These are phyloP conservation scores for Rousettus leschenaultii DNA, from an alignment of 2,113 vertebrate species.

Conservation along the genomic window DNA sequence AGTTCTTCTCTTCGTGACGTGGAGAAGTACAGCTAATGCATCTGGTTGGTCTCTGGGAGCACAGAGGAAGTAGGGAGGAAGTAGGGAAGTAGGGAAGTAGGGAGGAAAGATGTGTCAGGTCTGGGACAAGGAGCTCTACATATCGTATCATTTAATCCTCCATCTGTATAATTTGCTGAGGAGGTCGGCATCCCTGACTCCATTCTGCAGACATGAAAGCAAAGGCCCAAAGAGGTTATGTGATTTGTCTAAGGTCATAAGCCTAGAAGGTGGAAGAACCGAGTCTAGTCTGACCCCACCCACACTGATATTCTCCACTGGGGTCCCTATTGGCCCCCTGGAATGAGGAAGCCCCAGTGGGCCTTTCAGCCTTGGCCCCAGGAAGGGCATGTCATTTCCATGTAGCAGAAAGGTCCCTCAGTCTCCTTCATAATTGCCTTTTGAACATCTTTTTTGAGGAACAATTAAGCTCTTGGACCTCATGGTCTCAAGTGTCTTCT, in stretches of 20 bases:
- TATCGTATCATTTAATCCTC: fast-evolving
- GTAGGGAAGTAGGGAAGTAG: too few relatives aligned
- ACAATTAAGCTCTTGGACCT: neutral
- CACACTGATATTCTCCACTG: too few relatives aligned
- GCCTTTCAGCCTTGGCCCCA: neutral
- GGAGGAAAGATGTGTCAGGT: neutral
- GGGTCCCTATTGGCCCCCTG: neutral
- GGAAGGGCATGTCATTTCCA: neutral
- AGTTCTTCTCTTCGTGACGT: neutral
- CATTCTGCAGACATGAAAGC: neutral
- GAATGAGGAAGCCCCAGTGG: neutral
- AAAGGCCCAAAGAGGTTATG: neutral
- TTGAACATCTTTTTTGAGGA: neutral
- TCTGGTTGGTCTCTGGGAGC: too few relatives aligned
- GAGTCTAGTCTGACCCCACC: neutral
- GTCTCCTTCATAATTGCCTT: neutral
- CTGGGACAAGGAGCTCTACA: fast-evolving
- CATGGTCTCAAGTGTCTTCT: neutral
- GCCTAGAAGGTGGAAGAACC: neutral
- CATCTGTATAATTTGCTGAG: fast-evolving
- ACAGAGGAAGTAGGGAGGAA: neutral
- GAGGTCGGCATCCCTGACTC: neutral
- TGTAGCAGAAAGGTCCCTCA: neutral
- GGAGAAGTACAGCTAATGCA: neutral
- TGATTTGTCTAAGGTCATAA: neutral